Evolutionary conservation across 2,113 vertebrate genomes (phyloP), one percentile per base, ranked within the genome.

Genomic region (Tupaia chinensis): DNA sequence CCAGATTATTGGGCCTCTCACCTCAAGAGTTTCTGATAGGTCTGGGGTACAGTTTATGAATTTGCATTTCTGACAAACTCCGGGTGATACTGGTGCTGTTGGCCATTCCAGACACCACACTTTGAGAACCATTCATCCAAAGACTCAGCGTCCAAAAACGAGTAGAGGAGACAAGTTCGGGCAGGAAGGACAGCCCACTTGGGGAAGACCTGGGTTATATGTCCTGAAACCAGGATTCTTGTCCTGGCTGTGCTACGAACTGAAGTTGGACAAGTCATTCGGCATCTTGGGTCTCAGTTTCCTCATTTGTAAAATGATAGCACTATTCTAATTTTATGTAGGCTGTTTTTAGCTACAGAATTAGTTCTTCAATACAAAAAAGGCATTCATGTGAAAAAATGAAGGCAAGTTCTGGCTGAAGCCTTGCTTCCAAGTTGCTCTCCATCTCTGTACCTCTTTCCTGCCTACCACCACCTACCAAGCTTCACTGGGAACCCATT

Each of bases 291-390:
- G 63, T 7, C 90, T 96, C 66, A n/a, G 94, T 96, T 97, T 96
- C 89, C 88, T 97, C 54, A 77, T 93, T 66, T 96, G 68, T 92
- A 91, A 97, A 97, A 93, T 69, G 9, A 77, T 74, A 53, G 20
- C 69, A 70, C 44, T 70, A 5, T 11, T 95, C 65, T 60, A n/a
- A 20, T 82, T 92, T 85, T 69, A 92, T 60, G 20, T 44, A 34
- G 56, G 29, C 70, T 97, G 29, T 70, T 70, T 65, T 92, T 87
- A 81, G 73, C 66, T 84, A 1, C 54, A 92, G 29, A 73, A 29
- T 60, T 0, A 0, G 13, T 88, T 95, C 73, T 95, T 80, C 25
- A 89, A 72, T 68, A 73, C 15, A 15, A 27, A 91, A 22, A 76
- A 81, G 58, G 10, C 89, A 29, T 94, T 68, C 19, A 29, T 27